phyloP scores from a whole-genome alignment of 2,113 vertebrate species.

The Melanostigma gelatinosum region DNA sequence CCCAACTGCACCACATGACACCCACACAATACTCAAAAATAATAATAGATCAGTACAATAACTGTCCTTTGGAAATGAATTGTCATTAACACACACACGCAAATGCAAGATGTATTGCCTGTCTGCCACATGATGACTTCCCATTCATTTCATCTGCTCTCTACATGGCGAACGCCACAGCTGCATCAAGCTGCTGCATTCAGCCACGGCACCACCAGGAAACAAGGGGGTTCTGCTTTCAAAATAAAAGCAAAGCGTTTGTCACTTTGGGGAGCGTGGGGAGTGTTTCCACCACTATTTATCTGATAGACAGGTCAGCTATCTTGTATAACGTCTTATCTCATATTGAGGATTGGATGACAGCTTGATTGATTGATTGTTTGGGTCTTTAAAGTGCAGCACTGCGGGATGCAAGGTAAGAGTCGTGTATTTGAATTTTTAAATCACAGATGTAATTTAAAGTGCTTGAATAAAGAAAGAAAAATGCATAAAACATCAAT shows the following conservation, averaged over 20 bases:
- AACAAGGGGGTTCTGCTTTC: background rate
- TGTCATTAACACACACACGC: background rate
- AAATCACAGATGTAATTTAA: background rate
- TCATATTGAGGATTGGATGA: background rate
- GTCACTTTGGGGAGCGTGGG: background rate
- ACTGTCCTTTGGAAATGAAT: background rate
- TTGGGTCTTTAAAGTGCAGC: background rate
- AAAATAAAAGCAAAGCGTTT: conserved; percentile 37
- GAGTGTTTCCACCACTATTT: too few species aligned
- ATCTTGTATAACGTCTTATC: too few species aligned
- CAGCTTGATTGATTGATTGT: background rate
- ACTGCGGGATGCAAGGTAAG: background rate
- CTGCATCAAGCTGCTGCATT: conserved; percentile 40
- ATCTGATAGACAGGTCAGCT: background rate
- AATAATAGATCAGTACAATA: background rate
- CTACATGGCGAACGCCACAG: conserved; percentile 28
- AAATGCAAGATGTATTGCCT: background rate
- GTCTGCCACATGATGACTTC: conserved; percentile 37
- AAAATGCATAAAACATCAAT: too few species aligned
- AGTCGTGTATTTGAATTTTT: background rate
- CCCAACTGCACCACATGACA: background rate
- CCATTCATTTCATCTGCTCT: conserved; percentile 50
- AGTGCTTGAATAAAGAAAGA: background rate
- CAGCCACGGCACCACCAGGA: background rate
- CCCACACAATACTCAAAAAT: background rate